These are phyloP conservation scores for Syngnathus rostellatus DNA, from an alignment of 2,797 vertebrate genomes.

Conservation along the genomic window DNA sequence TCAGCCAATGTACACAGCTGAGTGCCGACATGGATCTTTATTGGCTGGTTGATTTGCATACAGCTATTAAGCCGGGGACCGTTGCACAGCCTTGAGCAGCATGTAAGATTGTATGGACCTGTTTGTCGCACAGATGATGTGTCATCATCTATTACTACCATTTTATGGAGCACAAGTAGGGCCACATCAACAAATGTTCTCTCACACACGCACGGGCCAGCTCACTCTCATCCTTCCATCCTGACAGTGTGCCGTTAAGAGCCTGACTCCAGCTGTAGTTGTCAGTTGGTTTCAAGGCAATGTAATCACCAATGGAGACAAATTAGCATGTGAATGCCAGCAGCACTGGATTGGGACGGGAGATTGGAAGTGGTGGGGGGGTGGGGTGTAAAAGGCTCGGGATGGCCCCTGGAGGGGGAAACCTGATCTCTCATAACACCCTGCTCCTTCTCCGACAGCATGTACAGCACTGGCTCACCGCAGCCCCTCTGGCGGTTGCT, in stretches of 20 bases:
- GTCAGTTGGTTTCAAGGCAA: slow-evolving; percentile 87
- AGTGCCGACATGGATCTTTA: slow-evolving; percentile 65
- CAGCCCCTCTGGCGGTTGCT: slow-evolving; percentile 76
- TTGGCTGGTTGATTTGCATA: slow-evolving; percentile 62
- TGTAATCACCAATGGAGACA: slow-evolving; percentile 89
- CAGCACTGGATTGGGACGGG: slow-evolving; percentile 68
- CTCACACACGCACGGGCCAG: slow-evolving; percentile 13
- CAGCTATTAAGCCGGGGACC: slow-evolving; percentile 49
- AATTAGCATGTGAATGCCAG: slow-evolving; percentile 95
- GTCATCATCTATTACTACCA: slow-evolving; percentile 54
- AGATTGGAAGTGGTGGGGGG: slow-evolving; percentile 64
- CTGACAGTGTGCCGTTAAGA: slow-evolving; percentile 68
- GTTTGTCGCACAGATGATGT: slow-evolving; percentile 52
- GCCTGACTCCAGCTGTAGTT: slow-evolving; percentile 89
- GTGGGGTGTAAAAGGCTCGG: slow-evolving; percentile 27
- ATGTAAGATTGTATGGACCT: slow-evolving; percentile 37
- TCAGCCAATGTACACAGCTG: slow-evolving; percentile 54
- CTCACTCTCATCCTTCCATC: slow-evolving; percentile 33
- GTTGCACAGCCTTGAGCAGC: slow-evolving; percentile 56
- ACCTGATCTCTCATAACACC: slow-evolving; percentile 80
- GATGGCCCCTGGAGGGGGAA: slow-evolving; percentile 75
- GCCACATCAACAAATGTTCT: slow-evolving; percentile 39
- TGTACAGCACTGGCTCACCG: slow-evolving; percentile 71
- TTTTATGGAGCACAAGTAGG: slow-evolving; percentile 45
- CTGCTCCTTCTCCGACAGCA: slow-evolving; percentile 60